Evolutionary conservation across 2,888 invertebrate genomes (phyloP), one percentile per base, ranked within the genome.

Genomic region (Sinotaia quadrata): DNA sequence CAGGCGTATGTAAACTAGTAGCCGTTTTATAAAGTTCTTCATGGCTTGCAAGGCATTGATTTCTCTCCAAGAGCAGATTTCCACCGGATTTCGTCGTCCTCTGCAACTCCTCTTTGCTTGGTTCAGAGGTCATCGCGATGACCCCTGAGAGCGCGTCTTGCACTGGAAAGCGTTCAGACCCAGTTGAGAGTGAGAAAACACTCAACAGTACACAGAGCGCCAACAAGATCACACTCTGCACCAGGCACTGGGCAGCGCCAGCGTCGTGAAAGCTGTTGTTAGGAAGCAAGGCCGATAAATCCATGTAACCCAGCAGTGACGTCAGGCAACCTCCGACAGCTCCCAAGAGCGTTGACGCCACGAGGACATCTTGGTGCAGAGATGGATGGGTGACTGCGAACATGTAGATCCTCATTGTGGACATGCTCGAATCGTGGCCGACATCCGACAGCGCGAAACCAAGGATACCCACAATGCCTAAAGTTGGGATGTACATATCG

Each of bases 241-340:
- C 56, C 15, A 65, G 33, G 27, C 65, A 56, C 56, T 65, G 65
- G 7, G 65, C 65, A 15, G 52, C 41, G 12, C 65, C 65, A 12
- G 0, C 24, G 54, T 65, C 65, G 41, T 56, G 24, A 12, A 65
- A 37, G n/a, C 29, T 29, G 31, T 41, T 56, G 3, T 27, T 8
- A 0, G 56, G 65, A 8, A 56, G n/a, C n/a, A n/a, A n/a, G 4
- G 44, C 18, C 12, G 54, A 12, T 34, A 65, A 56, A 10, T 65
- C 56, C 21, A 65, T 24, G 15, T 56, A 65, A 8, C 65, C 65
- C 34, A 65, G 24, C 56, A 56, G 24, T 5, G 65, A 65, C 7
- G 65, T 56, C 21, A 65, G 4, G 56, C 65, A 65, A 10, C 65
- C 65, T 7, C 65, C 65, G 5, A 65, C 33, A 21, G 65, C 65